Base-by-base conservation (phyloP, 2,888 invertebrate species). In the Actias luna region DNA sequence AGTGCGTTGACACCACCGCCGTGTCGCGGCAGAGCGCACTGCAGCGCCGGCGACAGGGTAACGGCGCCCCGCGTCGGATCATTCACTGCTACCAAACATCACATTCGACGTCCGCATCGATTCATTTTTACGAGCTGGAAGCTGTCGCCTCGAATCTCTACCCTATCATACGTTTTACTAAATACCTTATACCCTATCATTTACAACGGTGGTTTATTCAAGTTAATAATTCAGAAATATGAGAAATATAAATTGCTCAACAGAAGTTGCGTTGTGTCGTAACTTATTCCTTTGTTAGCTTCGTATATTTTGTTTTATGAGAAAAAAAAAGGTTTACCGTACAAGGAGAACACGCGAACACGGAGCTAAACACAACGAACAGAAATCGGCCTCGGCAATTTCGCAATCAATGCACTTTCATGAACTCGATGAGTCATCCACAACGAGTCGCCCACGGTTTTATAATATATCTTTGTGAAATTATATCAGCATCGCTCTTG, bases 1-100 rank as follows among this genome's bases (percentile, higher is more conserved):
- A 85, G 91, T 84, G 85, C 90, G 82, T 79, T 89, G 91, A 90
- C 90, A n/a, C n/a, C n/a, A n/a, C n/a, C n/a, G n/a, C n/a, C n/a
- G n/a, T n/a, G n/a, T n/a, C n/a, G n/a, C n/a, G n/a, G n/a, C n/a
- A n/a, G n/a, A n/a, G n/a, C n/a, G n/a, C 90, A 85, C 75, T 71
- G 65, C 70, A 70, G 68, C 66, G 65, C 70, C 70, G 63, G 68
- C 75, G 67, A 72, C 67, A 69, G 70, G 69, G 69, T 87, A 88
- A 88, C 89, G 89, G 88, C 82, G 84, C 78, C 76, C 74, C 75
- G 85, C 78, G 75, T 74, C 75, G 69, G 77, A 74, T 77, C 75
- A 65, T 74, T 69, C 77, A 69, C 75, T 76, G 74, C 77, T 69
- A 70, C 65, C 75, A 70, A 74, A 70, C 68, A 75, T 74, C 71